phyloP scores from a whole-genome alignment of 2,797 vertebrate genomes.

The Myripristis murdjan region DNA sequence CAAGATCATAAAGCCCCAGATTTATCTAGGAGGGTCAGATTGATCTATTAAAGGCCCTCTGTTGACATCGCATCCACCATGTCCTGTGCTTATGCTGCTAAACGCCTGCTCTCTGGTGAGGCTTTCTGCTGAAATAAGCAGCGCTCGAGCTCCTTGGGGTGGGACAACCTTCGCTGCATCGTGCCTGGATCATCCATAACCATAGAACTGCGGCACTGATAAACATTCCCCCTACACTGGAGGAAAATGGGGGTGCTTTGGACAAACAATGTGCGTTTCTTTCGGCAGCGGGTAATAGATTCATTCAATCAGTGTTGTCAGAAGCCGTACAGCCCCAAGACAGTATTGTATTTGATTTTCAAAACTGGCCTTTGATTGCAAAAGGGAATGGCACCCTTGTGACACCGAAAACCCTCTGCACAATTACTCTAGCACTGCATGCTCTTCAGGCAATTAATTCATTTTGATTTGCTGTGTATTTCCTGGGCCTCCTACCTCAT shows the following conservation, averaged over 20 bases:
- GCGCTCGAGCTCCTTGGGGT: constrained; percentile 49
- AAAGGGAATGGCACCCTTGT: constrained; percentile 62
- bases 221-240: constrained; percentile 49
- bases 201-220: constrained; percentile 62
- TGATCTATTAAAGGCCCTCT: constrained; percentile 68
- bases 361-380: constrained; percentile 73
- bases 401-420: constrained; percentile 64
- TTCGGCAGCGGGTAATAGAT: constrained; percentile 68
- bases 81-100: constrained; percentile 72
- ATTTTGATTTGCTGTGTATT: constrained; percentile 81
- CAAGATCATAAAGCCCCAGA: constrained; percentile 61
- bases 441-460: constrained; percentile 79
- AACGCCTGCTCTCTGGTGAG: constrained; percentile 44
- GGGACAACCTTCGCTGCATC: constrained; percentile 58
- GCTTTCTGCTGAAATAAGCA: constrained; percentile 83
- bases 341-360: constrained; percentile 75
- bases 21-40: constrained; percentile 74
- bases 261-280: constrained; percentile 65
- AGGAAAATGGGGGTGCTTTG: constrained; percentile 33
- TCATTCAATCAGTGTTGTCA: constrained; percentile 76
- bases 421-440: constrained; percentile 71
- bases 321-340: constrained; percentile 56
- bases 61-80: constrained; percentile 69
- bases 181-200: constrained; percentile 77
- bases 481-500: constrained; percentile 78